Conservation (phyloP, 1,140 invertebrate genomes). For the Spodoptera litura region DNA sequence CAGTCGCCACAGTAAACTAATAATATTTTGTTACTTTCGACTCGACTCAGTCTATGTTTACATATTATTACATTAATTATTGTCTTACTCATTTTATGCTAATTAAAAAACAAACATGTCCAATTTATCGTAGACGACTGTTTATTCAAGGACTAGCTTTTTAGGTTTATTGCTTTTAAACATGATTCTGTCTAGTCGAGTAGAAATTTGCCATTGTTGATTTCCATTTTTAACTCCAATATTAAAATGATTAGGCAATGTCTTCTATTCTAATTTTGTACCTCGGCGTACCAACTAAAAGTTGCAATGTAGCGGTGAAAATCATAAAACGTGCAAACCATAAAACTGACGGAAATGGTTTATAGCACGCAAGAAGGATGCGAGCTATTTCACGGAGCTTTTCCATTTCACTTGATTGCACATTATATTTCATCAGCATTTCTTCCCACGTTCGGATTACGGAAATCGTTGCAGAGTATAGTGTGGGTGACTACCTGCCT, state of each 20-base stretch:
- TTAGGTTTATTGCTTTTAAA: background rate
- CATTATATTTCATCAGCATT: constrained; percentile 68
- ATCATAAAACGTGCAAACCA: constrained; percentile 73
- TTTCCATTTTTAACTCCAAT: constrained; percentile 13
- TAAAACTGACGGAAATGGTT: constrained; percentile 70
- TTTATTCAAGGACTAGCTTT: constrained; percentile 23
- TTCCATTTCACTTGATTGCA: constrained; percentile 70
- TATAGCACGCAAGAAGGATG: constrained; percentile 71
- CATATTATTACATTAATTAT: background rate
- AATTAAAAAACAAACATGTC: constrained; percentile 22
- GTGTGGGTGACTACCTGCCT: background rate
- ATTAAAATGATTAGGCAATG: constrained; percentile 28
- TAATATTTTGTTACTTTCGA: background rate
- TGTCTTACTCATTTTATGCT: background rate
- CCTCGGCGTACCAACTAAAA: constrained; percentile 49
- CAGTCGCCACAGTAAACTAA: background rate
- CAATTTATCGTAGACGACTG: background rate
- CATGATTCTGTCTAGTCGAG: constrained; percentile 21
- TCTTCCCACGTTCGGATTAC: constrained; percentile 53
- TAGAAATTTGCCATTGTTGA: background rate
- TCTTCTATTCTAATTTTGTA: constrained; percentile 36
- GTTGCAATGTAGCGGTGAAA: constrained; percentile 60
- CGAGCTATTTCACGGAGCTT: constrained; percentile 61
- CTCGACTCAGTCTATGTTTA: background rate
- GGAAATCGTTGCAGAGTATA: constrained; percentile 34